Evolutionary conservation across 2,797 vertebrate species (phyloP).

Genomic region (Streptopelia turtur): DNA sequence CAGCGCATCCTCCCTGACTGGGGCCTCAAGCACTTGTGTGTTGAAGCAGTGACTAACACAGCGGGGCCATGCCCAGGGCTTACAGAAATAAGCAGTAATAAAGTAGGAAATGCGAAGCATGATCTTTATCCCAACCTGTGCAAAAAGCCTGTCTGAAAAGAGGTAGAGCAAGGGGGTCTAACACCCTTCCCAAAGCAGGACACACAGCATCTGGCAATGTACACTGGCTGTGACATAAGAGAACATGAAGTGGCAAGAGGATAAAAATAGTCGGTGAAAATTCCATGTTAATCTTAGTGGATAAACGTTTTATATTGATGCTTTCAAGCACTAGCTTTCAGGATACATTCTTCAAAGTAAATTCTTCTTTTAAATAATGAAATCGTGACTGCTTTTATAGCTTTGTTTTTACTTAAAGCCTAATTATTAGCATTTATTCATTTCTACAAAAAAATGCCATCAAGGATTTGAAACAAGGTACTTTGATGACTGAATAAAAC

Average conservation of each 20-base stretch:
- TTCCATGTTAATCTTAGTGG: background rate
- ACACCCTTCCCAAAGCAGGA: background rate
- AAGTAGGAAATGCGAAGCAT: background rate
- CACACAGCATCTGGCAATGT: background rate
- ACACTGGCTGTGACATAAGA: background rate
- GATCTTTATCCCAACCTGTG: background rate
- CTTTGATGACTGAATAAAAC: background rate
- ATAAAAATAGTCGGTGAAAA: background rate
- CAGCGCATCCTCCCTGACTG: background rate
- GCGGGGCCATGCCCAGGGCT: accelerated
- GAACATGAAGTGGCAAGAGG: background rate
- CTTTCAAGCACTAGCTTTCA: background rate
- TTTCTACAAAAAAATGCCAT: background rate
- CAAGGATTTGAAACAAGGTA: background rate
- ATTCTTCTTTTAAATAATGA: background rate
- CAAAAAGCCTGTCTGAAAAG: background rate
- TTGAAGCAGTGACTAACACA: too few species aligned
- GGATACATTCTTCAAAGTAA: background rate
- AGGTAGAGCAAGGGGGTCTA: background rate
- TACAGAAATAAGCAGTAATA: background rate
- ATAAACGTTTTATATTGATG: background rate
- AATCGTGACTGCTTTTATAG: background rate
- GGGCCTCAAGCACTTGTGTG: accelerated
- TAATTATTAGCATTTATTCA: background rate
- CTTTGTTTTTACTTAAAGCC: background rate